A percentile compares a stretch with the other conserved stretches of the same genome.
These are phyloP conservation scores for Spongilla lacustris DNA, from an alignment of 37 sponge, comb jelly and placozoan genomes.

Conservation along the genomic window DNA sequence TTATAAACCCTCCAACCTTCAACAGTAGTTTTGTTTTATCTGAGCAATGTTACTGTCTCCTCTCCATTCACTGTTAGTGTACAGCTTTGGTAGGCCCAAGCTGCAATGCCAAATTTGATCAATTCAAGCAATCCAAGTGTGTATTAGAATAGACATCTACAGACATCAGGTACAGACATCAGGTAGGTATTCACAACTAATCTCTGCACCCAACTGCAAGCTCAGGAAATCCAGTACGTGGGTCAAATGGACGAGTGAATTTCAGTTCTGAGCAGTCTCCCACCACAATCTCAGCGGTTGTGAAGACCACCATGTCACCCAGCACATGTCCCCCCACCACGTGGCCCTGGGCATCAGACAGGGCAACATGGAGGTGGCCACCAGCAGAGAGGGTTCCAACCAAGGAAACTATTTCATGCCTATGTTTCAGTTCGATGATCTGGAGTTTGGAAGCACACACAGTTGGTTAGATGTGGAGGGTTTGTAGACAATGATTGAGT, in stretches of 20 bases:
- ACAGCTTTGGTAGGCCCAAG: too few species aligned
- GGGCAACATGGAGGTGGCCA: conserved; percentile 50
- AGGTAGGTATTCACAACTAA: not conserved
- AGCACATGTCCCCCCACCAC: conserved; percentile 55
- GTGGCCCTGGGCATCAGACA: conserved; percentile 32
- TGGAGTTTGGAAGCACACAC: not conserved
- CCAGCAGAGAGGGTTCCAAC: conserved; percentile 54
- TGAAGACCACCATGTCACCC: conserved; percentile 54
- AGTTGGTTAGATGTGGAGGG: too few species aligned
- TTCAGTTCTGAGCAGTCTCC: conserved; percentile 27
- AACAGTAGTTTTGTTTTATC: too few species aligned
- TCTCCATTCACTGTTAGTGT: too few species aligned
- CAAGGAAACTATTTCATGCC: conserved; percentile 56
- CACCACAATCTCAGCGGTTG: conserved; percentile 55
- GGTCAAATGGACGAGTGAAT: conserved; percentile 35
- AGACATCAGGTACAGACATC: too few species aligned
- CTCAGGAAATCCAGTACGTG: conserved; percentile 39
- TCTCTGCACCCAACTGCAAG: not conserved
- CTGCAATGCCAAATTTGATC: not conserved
- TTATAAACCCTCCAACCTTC: too few species aligned
- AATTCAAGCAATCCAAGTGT: not conserved
- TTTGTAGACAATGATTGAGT: too few species aligned
- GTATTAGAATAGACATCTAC: too few species aligned
- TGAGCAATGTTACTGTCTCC: too few species aligned
- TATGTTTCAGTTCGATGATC: conserved; percentile 21